Evolutionary conservation across 37 sponge, comb jelly and placozoan genomes (phyloP).

Genomic region (Spongilla lacustris): DNA sequence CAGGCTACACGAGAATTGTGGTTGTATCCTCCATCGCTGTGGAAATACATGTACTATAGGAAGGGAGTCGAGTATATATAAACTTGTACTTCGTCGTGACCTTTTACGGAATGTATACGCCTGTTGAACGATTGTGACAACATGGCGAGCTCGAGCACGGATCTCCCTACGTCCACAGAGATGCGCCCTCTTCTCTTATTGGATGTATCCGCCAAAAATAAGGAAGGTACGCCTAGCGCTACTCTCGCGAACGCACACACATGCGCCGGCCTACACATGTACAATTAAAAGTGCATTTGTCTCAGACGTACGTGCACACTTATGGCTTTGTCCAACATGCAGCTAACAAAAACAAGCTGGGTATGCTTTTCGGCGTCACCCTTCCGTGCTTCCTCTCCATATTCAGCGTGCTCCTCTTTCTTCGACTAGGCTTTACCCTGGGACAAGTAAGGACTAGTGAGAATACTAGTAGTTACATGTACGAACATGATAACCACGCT

Average conservation of each 20-base stretch:
- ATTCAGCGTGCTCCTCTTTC: slow-evolving; percentile 97
- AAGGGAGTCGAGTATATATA: too few relatives aligned
- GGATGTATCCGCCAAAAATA: background rate
- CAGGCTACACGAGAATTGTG: too few relatives aligned
- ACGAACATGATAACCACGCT: too few relatives aligned
- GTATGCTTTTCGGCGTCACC: slow-evolving; percentile 93
- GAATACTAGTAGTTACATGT: background rate
- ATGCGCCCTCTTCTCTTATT: background rate
- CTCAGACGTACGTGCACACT: background rate
- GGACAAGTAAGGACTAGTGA: slow-evolving; percentile 88
- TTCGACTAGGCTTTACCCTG: slow-evolving; percentile 91
- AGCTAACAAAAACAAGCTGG: slow-evolving; percentile 80
- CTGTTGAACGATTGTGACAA: background rate
- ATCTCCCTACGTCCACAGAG: background rate
- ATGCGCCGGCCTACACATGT: background rate
- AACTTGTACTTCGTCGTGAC: too few relatives aligned
- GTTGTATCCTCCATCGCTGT: too few relatives aligned
- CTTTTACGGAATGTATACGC: too few relatives aligned
- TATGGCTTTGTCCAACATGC: slow-evolving; percentile 8
- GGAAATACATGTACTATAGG: too few relatives aligned
- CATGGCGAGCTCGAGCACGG: background rate
- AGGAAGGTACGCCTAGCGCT: background rate
- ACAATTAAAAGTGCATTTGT: background rate
- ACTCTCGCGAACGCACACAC: background rate
- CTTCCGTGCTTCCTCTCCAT: slow-evolving; percentile 95